These are phyloP conservation scores for Isaurus tuberculatus DNA, from an alignment of 92 coral and sea anemone genomes.

Conservation along the genomic window DNA sequence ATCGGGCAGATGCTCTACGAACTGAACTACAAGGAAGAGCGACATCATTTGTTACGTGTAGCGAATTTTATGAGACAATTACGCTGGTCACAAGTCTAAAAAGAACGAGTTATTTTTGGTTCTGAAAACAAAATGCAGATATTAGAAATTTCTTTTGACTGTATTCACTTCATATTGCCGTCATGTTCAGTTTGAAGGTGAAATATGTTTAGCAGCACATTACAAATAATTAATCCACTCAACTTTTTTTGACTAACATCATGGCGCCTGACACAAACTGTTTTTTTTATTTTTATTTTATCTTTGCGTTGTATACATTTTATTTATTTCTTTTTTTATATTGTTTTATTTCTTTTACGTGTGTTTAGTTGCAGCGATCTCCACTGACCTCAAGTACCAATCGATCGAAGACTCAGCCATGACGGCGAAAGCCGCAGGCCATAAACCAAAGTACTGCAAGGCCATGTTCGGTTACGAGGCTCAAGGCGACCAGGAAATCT, in stretches of 20 bases:
- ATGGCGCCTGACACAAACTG: background rate
- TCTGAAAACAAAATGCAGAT: no score
- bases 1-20: no score
- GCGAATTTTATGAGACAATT: no score
- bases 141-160: no score
- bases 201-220: no score
- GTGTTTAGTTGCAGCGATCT: slow-evolving; percentile 23
- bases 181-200: no score
- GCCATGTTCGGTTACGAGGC: slow-evolving; percentile 84
- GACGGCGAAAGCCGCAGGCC: slow-evolving; percentile 30
- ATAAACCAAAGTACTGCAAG: slow-evolving; percentile 60
- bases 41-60: no score
- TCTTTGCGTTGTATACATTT: background rate
- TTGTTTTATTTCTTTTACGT: slow-evolving; percentile 9
- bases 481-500: slow-evolving; percentile 86
- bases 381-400: slow-evolving; percentile 70
- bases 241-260: background rate
- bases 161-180: no score
- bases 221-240: no score
- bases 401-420: slow-evolving; percentile 55
- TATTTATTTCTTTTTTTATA: background rate
- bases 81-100: no score
- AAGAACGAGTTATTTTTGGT: no score
- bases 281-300: background rate
- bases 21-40: no score